These are phyloP conservation scores for Hydrotaea diabolus DNA, from an alignment of 2,888 invertebrate species.

Conservation along the genomic window DNA sequence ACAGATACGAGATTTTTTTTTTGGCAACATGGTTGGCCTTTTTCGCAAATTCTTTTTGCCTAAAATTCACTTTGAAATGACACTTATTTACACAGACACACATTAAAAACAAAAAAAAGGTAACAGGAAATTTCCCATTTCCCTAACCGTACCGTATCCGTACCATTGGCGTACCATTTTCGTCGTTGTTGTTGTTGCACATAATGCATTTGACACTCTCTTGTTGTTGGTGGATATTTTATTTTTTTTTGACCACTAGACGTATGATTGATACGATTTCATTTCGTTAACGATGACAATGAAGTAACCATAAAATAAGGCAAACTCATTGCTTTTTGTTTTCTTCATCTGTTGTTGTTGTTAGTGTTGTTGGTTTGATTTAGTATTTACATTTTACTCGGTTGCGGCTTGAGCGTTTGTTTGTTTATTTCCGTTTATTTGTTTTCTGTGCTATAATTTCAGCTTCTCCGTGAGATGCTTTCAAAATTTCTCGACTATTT, in stretches of 20 bases:
- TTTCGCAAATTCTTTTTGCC: not conserved
- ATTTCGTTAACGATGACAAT: not conserved
- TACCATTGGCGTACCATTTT: conserved; percentile 4
- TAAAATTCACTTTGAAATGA: not conserved
- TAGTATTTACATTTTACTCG: conserved; percentile 16
- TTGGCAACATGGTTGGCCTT: not conserved
- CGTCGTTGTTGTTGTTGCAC: conserved; percentile 6
- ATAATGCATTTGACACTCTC: conserved; percentile 3
- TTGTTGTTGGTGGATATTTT: conserved; percentile 26
- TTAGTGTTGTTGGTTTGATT: not conserved
- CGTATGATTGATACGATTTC: conserved; percentile 62
- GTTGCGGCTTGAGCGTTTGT: not conserved
- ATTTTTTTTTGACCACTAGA: conserved; percentile 46
- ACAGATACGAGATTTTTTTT: not conserved
- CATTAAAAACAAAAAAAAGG: not conserved
- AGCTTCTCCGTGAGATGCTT: not conserved
- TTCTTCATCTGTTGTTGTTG: too few species aligned
- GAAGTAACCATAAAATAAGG: conserved; percentile 23
- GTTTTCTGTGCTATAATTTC: conserved; percentile 33
- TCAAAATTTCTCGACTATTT: too few species aligned
- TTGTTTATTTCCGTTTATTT: too few species aligned
- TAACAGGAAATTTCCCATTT: not conserved
- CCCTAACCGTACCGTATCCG: not conserved
- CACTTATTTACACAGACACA: conserved; percentile 24
- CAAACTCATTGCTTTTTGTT: conserved; percentile 56